Base-by-base conservation (phyloP, 1,140 invertebrate species). In the Pteromalus puparum region DNA sequence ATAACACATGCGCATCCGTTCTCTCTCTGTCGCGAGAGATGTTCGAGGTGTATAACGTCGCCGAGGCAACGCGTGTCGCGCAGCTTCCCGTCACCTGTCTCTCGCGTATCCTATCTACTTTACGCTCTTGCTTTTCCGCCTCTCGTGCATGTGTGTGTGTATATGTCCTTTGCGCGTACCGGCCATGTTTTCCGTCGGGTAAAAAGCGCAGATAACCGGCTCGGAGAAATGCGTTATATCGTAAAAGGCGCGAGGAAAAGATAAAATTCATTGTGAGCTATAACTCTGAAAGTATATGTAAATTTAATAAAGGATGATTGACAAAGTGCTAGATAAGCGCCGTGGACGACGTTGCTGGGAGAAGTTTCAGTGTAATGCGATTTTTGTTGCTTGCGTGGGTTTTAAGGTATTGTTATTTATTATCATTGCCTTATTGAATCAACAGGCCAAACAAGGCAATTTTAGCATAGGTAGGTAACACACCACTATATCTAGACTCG, bases 301-400 rank as follows among this genome's bases (percentile, higher is more conserved):
- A 78, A 83, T 83, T 78, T 83, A 72, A 83, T 78, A 78, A 83
- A 72, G 53, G 18, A 83, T 70, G 42, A 78, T 13, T n/a, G 28
- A 75, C 53, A 80, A 79, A 79, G 77, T 68, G n/a, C n/a, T n/a
- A n/a, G n/a, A n/a, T n/a, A n/a, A 76, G 42, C 74, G 21, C 13
- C n/a, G 26, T 24, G 24, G 1, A 3, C 38, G 26, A 21, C 26
- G n/a, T 18, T 30, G 30, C 30, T n/a, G 30, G 30, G 30, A 30
- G 30, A 30, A 30, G 30, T 4, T 30, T 30, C 30, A 4, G 30
- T 30, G 30, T 30, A 4, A 30, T 30, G 30, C 30, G 30, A 30
- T 30, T 30, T 30, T 30, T 30, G 30, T 30, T 4, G 30, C 30
- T 30, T 4, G 30, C 30, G 30, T 2, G 30, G 30, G 4, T 30